Evolutionary conservation across 2,888 invertebrate species (phyloP).

Genomic region (Microctonus brassicae): DNA sequence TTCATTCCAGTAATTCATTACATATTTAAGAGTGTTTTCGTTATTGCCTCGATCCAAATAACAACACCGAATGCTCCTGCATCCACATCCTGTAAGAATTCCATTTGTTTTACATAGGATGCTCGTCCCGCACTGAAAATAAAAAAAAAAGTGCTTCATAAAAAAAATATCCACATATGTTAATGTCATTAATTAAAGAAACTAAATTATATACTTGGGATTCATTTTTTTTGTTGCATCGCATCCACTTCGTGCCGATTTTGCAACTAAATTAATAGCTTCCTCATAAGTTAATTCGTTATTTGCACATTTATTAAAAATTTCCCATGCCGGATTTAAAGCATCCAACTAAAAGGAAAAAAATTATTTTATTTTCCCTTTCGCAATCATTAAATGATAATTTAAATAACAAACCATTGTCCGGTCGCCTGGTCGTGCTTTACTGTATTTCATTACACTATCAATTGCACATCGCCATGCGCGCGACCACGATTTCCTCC

Average conservation of each 20-base stretch:
- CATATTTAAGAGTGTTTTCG: conserved; percentile 43
- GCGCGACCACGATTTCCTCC: conserved; percentile 70
- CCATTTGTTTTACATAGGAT: conserved; percentile 76
- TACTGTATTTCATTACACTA: conserved; percentile 79
- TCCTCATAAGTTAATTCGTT: conserved; percentile 58
- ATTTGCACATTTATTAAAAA: conserved; percentile 65
- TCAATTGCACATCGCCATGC: conserved; percentile 74
- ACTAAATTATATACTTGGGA: conserved; percentile 71
- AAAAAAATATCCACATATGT: too few relatives aligned
- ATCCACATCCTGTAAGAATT: conserved; percentile 73
- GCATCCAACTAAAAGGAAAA: conserved; percentile 72
- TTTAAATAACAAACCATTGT: conserved; percentile 75
- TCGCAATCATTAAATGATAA: neutral
- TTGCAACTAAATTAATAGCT: conserved; percentile 64
- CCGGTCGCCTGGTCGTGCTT: conserved; percentile 80
- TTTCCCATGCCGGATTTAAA: conserved; percentile 70
- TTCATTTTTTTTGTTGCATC: conserved; percentile 72
- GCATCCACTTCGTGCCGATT: conserved; percentile 71
- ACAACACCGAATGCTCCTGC: conserved; percentile 80
- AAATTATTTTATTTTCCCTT: neutral
- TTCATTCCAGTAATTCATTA: conserved; percentile 13
- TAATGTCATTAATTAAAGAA: too few relatives aligned
- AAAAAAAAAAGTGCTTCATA: neutral
- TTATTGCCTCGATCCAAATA: conserved; percentile 75
- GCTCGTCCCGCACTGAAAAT: conserved; percentile 78